Evolutionary conservation across 1,140 invertebrate genomes (phyloP), one percentile per base, ranked within the genome.

Genomic region (Eupristina koningsbergeri): DNA sequence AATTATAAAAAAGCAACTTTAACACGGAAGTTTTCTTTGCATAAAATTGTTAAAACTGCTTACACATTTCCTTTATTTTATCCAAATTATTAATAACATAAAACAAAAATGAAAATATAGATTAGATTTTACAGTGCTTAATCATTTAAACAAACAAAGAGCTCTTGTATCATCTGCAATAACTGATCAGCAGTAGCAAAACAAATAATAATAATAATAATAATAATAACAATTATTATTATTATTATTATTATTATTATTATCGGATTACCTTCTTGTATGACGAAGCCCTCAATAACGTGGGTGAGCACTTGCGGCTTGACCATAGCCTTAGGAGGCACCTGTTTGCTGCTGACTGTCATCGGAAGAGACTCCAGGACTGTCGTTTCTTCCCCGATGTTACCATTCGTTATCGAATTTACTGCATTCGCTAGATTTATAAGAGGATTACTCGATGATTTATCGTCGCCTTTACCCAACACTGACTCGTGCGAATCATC

Each of bases 271-370:
- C 94, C 94, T 94, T 99, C 98, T 92, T 98, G 98, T 87, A 99
- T 99, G 6, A 99, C 96, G 91, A 98, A 99, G 31, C 98, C 98
- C 92, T 99, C 98, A 82, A 99, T 99, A 3, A 99, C 97, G 90
- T 99, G 98, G 0, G 98, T 99, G 17, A 99, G 93, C 5, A 99
- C 97, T 89, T 99, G 98, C 0, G 98, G 98, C 92, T 98, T 98
- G 0, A 99, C 97, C 94, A 99, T 96, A 0, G 97, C 97, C 91
- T 98, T 98, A n/a, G 96, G 97, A 67, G 96, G 90, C 36, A 94
- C 94, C 87, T 96, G 95, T 93, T 96, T 93, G 85, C 91, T 93
- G 74, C 88, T 93, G 3, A 89, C 86, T n/a, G 87, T 89, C 17
- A 89, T 64, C 41, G 90, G 87, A n/a, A 88, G 84, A 17, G 88